These are phyloP conservation scores for Caenorhabditis becei DNA, from an alignment of 2,888 invertebrate genomes.

Conservation along the genomic window DNA sequence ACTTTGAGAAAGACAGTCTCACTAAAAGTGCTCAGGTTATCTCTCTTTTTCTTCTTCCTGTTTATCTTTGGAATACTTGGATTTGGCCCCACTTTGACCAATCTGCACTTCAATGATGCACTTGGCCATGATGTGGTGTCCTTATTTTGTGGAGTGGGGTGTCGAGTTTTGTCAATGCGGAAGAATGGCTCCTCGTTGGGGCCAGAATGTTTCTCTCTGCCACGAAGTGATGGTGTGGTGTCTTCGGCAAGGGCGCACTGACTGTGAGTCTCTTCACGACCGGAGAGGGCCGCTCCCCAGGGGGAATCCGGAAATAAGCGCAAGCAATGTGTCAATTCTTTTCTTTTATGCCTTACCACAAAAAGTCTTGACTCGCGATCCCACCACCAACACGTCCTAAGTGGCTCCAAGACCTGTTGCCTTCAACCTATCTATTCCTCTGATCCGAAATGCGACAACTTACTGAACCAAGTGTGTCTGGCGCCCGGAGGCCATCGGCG, in stretches of 20 bases:
- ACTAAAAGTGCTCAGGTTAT: neutral
- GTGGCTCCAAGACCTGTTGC: constrained; percentile 10
- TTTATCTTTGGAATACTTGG: neutral
- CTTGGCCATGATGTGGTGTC: constrained; percentile 27
- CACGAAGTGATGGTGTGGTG: constrained; percentile 49
- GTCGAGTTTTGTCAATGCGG: constrained; percentile 57
- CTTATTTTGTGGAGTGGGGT: constrained; percentile 51
- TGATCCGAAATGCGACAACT: constrained; percentile 36
- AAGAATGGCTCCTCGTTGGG: constrained; percentile 7
- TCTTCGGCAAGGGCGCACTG: constrained; percentile 40
- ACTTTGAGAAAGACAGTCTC: neutral
- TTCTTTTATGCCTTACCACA: constrained; percentile 58
- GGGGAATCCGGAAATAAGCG: constrained; percentile 57
- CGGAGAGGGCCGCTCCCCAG: constrained; percentile 60
- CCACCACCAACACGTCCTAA: constrained; percentile 34
- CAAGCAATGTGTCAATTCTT: constrained; percentile 63
- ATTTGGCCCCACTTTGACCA: neutral
- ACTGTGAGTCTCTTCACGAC: constrained; percentile 58
- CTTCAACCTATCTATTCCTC: neutral
- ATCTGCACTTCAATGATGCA: constrained; percentile 39
- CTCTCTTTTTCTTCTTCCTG: neutral
- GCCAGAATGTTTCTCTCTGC: constrained; percentile 46
- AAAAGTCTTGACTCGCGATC: constrained; percentile 48
- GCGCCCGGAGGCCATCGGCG: constrained; percentile 43
- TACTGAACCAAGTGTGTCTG: constrained; percentile 37